Evolutionary conservation across 2,797 vertebrate species (phyloP).

Genomic region (Rhynchotus rufescens): DNA sequence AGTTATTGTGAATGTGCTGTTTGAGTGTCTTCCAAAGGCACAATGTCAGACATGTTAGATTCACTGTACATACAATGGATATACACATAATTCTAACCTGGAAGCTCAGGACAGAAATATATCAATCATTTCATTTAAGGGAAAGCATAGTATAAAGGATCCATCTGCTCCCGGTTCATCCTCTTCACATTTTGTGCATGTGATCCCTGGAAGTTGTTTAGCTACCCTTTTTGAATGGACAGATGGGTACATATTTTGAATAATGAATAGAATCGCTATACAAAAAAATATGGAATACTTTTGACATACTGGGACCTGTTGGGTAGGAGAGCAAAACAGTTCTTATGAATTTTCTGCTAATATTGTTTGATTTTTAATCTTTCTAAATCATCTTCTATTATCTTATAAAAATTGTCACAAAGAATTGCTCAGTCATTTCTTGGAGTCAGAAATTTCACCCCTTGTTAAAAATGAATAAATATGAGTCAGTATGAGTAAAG

Average conservation of each 20-base stretch:
- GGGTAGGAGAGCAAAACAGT: not conserved
- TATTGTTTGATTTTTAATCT: not conserved
- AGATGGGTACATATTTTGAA: not conserved
- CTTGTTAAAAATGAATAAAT: not conserved
- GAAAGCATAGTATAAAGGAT: not conserved
- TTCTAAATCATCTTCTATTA: not conserved
- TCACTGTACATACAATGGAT: not conserved
- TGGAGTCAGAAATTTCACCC: not conserved
- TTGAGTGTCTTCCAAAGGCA: not conserved
- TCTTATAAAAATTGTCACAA: not conserved
- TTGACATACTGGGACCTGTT: not conserved
- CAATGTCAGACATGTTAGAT: not conserved
- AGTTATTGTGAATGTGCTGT: not conserved
- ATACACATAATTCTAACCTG: not conserved
- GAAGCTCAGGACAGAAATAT: not conserved
- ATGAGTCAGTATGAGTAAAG: not conserved
- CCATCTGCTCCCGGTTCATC: not conserved
- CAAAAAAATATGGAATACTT: not conserved
- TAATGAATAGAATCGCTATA: not conserved
- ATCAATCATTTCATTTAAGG: not conserved
- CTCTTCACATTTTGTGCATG: not conserved
- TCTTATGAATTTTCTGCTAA: not conserved
- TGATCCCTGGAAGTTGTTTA: not conserved
- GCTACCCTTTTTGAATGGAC: not conserved
- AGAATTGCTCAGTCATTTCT: not conserved